A percentile compares a stretch with the other conserved stretches of the same genome.
These are phyloP conservation scores for Chrysomallon squamiferum DNA, from an alignment of 1,140 invertebrate genomes.

Conservation along the genomic window DNA sequence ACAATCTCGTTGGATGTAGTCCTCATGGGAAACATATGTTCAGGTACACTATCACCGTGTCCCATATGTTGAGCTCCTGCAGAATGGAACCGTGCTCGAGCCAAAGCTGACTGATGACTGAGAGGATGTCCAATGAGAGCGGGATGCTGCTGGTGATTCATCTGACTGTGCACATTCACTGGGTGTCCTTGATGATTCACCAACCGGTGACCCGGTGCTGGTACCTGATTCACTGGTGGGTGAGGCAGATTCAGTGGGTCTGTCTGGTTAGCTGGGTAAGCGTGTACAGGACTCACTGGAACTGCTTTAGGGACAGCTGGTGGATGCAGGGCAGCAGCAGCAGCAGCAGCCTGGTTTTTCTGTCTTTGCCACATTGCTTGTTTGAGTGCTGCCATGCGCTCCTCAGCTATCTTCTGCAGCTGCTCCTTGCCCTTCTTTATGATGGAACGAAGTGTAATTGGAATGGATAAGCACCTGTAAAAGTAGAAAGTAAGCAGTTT, in stretches of 20 bases:
- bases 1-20: neutral
- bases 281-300: no score
- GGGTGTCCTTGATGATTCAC: conserved; percentile 4
- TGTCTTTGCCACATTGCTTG: conserved; percentile 13
- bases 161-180: neutral
- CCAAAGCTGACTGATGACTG: conserved; percentile 16
- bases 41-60: neutral
- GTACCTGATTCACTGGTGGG: no score
- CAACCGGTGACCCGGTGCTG: no score
- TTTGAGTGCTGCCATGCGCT: conserved; percentile 13
- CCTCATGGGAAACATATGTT: neutral
- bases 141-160: conserved; percentile 17
- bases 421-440: conserved; percentile 68
- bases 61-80: conserved; percentile 14
- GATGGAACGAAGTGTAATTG: conserved; percentile 81
- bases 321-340: neutral
- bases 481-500: no score
- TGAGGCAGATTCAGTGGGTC: no score
- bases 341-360: neutral
- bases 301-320: no score
- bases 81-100: conserved; percentile 6
- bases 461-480: conserved; percentile 84
- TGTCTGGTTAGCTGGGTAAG: no score
- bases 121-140: conserved; percentile 17
- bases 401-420: conserved; percentile 36